Evolutionary conservation across 2,888 invertebrate species (phyloP).

Genomic region (Spatulosminthurus flaviceps): DNA sequence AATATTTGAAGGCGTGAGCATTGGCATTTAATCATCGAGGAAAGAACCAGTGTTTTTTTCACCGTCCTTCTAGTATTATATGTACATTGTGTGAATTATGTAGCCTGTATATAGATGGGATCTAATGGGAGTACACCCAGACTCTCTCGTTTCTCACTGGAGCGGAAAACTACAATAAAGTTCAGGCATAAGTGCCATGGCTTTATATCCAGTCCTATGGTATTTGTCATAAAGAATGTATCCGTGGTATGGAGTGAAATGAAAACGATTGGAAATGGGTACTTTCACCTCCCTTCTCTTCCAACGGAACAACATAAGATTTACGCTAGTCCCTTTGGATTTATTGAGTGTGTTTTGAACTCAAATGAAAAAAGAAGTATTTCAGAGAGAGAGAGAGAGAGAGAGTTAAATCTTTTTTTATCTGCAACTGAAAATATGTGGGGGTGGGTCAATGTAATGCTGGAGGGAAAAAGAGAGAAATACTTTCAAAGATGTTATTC

Average conservation of each 20-base stretch:
- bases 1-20: conserved; percentile 18
- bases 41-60: not conserved
- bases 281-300: not conserved
- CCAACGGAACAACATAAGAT: not conserved
- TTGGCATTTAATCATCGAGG: conserved; percentile 13
- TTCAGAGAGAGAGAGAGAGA: not conserved
- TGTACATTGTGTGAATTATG: not conserved
- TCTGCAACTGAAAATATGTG: not conserved
- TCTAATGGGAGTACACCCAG: not conserved
- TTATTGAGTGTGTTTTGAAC: conserved; percentile 12
- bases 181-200: not conserved
- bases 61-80: not conserved
- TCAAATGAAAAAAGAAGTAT: conserved; percentile 2
- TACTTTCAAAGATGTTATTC: too few species aligned
- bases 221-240: conserved; percentile 13
- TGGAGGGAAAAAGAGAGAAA: not conserved
- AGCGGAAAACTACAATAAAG: conserved; percentile 18
- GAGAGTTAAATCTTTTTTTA: not conserved
- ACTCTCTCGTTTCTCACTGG: not conserved
- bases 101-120: not conserved
- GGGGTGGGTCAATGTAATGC: conserved; percentile 15
- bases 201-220: not conserved
- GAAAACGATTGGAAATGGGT: not conserved
- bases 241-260: not conserved
- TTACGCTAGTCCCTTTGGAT: conserved; percentile 9